Evolutionary conservation across 1,140 invertebrate species (phyloP), one percentile per base, ranked within the genome.

Genomic region (Halesus radiatus): DNA sequence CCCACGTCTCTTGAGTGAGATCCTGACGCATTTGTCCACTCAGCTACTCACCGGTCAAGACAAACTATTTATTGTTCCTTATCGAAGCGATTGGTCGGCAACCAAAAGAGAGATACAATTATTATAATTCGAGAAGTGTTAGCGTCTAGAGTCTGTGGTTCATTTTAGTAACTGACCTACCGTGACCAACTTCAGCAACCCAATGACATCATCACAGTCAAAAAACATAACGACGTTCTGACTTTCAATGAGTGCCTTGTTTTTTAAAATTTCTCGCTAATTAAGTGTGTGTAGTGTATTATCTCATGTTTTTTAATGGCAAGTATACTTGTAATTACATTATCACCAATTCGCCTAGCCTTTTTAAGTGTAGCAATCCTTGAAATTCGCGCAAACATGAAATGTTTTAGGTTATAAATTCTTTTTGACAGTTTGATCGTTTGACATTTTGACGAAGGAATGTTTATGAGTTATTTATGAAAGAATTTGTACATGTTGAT

Each of bases 321-420:
- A 32, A 66, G 62, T 26, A 66, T 6, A 26, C 13, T 26, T 66
- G 10, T 66, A n/a, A 29, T 26, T 66, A 26, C 29, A 37, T 32
- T 29, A 26, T 37, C 7, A 66, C 22, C 3, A n/a, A 29, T 66
- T 29, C 7, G 1, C 32, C 22, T 29, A 0, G 29, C 3, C 22
- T 66, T 32, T 16, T 22, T 66, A 29, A 26, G 10, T 66, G 22
- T 29, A 16, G 10, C 7, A 66, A n/a, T 29, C 2, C 16, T 3
- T 0, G 26, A 66, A 45, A 66, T 29, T 1, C 32, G 29, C 26
- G 22, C 23, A 66, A 66, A 66, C 62, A 66, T 32, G 16, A 5
- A 32, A 26, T 66, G 62, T 66, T 66, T 66, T 66, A 66, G 62
- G 62, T 66, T 66, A 66, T 60, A 60, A 60, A 60, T 66, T 66